Evolutionary conservation across 30 jellyfish, hydroid and myxozoan genomes (phyloP).

Genomic region (Cassiopea andromeda): DNA sequence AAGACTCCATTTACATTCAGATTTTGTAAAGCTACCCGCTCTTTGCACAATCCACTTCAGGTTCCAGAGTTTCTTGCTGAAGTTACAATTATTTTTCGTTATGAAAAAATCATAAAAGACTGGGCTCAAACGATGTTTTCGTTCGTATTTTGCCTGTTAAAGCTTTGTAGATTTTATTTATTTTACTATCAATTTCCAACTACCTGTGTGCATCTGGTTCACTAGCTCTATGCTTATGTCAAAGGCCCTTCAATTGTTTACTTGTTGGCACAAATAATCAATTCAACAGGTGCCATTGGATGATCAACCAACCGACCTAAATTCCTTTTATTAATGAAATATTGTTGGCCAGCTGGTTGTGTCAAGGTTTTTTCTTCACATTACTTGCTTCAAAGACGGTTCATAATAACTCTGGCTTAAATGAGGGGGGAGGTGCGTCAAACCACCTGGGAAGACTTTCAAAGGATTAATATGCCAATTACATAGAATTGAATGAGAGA

Average conservation of each 20-base stretch:
- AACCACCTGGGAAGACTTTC: no score
- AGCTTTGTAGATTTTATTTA: background rate
- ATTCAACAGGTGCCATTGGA: conserved; percentile 48
- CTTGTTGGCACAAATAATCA: conserved; percentile 75
- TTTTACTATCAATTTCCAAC: conserved; percentile 4
- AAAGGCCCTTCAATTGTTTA: conserved; percentile 17
- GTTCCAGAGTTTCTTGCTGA: no score
- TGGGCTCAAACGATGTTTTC: background rate
- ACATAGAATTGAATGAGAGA: no score
- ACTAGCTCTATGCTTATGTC: conserved; percentile 24
- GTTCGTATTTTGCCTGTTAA: background rate
- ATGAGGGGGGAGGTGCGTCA: background rate
- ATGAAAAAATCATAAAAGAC: no score
- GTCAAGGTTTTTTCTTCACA: background rate
- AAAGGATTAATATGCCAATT: no score
- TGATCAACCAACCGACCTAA: conserved; percentile 29
- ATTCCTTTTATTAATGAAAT: background rate
- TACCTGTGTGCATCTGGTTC: conserved; percentile 47
- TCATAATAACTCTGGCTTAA: no score
- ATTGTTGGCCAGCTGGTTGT: background rate
- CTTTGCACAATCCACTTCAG: no score
- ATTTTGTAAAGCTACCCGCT: no score
- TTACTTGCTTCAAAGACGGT: no score
- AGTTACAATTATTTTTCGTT: no score
- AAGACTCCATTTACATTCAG: no score